phyloP scores from a whole-genome alignment of 2,797 vertebrate genomes.

The Ibycter americanus region DNA sequence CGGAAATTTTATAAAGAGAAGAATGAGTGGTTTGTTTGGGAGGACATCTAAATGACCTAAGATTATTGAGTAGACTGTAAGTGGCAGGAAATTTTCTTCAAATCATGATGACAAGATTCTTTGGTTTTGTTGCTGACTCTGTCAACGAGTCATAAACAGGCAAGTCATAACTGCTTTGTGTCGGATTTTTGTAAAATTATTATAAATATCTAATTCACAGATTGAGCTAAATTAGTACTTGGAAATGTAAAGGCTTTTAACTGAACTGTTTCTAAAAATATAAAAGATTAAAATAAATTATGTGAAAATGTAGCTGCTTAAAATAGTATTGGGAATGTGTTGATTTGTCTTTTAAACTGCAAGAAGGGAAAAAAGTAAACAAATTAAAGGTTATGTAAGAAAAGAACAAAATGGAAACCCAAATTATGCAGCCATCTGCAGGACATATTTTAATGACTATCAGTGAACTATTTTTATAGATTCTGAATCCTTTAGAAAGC shows the following conservation, averaged over 20 bases:
- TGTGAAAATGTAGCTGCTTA: neutral
- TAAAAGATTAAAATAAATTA: neutral
- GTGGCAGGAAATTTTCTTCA: neutral
- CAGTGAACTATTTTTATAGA: slow-evolving; percentile 20
- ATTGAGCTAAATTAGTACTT: neutral
- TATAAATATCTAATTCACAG: neutral
- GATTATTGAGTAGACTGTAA: neutral
- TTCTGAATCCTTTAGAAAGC: neutral
- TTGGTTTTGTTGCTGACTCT: neutral
- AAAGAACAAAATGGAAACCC: neutral
- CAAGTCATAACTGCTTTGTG: neutral
- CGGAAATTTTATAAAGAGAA: neutral
- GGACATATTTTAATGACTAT: slow-evolving; percentile 21
- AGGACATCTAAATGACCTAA: neutral
- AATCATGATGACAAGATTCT: neutral
- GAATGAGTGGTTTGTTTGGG: neutral
- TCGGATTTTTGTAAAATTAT: neutral
- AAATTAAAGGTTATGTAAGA: neutral
- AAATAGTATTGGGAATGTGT: neutral
- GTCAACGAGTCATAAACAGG: neutral
- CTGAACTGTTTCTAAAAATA: neutral
- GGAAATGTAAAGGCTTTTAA: neutral
- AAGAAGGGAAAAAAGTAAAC: neutral
- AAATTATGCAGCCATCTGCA: neutral
- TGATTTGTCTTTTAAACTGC: neutral